Evolutionary conservation across 2,113 vertebrate species (phyloP).

Genomic region (Pampusana beccarii): DNA sequence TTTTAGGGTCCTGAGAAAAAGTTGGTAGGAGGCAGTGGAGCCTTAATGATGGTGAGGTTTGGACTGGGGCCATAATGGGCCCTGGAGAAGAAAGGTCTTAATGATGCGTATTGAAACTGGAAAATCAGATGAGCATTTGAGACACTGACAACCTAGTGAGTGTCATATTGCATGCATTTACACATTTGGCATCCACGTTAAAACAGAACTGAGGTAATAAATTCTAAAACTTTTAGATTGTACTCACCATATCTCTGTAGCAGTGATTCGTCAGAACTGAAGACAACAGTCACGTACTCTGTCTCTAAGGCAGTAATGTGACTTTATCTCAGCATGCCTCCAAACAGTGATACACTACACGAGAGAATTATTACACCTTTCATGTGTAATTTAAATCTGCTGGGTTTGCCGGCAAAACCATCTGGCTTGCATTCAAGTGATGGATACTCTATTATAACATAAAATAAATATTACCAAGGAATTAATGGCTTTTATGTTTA

Average conservation of each 20-base stretch:
- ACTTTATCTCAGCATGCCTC: too few relatives aligned
- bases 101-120: neutral
- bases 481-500: neutral
- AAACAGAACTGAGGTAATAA: neutral
- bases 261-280: neutral
- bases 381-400: neutral
- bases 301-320: neutral
- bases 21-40: neutral
- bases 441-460: neutral
- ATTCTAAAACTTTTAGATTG: neutral
- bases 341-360: too few relatives aligned
- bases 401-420: neutral
- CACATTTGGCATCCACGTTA: neutral
- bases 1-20: neutral
- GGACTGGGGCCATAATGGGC: neutral
- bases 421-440: neutral
- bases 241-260: neutral
- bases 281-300: neutral
- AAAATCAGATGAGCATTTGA: neutral
- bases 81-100: neutral
- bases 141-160: neutral
- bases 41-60: neutral
- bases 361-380: neutral
- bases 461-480: neutral
- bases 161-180: accelerated